A percentile compares a stretch with the other conserved stretches of the same genome.
These are phyloP conservation scores for Gallinago nigripennis DNA, from an alignment of 2,797 vertebrate species.

Conservation along the genomic window DNA sequence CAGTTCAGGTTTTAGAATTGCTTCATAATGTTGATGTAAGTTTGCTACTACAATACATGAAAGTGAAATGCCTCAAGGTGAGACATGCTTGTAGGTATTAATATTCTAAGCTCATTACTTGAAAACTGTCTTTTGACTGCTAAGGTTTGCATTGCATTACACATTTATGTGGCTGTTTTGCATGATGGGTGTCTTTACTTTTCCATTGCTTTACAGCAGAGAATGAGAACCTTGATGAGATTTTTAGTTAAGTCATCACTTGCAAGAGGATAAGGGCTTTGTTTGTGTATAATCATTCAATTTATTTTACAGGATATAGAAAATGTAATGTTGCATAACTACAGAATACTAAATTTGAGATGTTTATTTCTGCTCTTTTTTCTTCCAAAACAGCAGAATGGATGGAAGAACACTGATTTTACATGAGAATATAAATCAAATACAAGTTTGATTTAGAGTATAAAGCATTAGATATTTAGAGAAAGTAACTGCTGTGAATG, in stretches of 20 bases:
- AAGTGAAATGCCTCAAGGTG: not conserved
- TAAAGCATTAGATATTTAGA: not conserved
- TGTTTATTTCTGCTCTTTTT: not conserved
- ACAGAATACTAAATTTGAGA: not conserved
- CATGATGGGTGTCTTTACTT: not conserved
- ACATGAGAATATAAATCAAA: not conserved
- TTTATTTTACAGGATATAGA: not conserved
- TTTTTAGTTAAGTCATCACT: not conserved
- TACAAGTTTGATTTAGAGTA: not conserved
- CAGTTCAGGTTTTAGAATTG: constrained; percentile 10
- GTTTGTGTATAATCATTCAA: not conserved
- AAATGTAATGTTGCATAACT: not conserved
- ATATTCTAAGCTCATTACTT: not conserved
- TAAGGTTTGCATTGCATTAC: not conserved
- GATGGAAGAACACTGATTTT: not conserved
- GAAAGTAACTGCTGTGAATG: not conserved
- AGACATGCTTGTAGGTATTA: not conserved
- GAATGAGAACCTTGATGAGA: not conserved
- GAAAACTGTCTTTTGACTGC: not conserved
- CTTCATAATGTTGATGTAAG: not conserved
- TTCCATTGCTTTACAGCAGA: not conserved
- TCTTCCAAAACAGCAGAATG: not conserved
- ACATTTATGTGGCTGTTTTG: not conserved
- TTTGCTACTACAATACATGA: not conserved
- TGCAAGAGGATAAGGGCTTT: not conserved